These are phyloP conservation scores for Erithacus rubecula DNA, from an alignment of 2,797 vertebrate genomes.

Conservation along the genomic window DNA sequence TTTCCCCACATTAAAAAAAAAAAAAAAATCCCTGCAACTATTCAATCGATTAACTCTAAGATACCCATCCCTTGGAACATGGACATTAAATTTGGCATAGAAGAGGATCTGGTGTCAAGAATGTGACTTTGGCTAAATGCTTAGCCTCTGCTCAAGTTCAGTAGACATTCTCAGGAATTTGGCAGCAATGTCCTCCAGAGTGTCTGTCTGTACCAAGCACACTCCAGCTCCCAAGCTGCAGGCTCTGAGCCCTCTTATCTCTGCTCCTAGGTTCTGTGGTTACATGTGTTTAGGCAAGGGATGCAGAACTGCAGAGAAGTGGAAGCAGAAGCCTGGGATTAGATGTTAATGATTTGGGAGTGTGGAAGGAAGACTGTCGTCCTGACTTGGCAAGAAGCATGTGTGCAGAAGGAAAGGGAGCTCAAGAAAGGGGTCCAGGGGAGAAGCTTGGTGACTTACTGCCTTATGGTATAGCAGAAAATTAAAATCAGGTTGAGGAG, in stretches of 20 bases:
- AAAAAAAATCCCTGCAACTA: neutral
- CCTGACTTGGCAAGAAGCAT: neutral
- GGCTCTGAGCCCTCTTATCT: neutral
- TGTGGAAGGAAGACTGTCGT: neutral
- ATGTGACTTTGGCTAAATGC: neutral
- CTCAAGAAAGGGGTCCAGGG: neutral
- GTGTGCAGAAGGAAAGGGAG: neutral
- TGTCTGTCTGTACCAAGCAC: neutral
- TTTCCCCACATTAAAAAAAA: neutral
- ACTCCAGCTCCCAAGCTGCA: neutral
- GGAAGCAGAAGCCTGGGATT: neutral
- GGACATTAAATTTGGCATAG: neutral
- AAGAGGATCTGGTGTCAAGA: neutral
- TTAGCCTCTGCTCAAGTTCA: neutral
- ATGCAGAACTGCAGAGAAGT: neutral
- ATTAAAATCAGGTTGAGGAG: neutral
- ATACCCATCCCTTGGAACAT: neutral
- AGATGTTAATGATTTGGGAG: neutral
- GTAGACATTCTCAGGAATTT: neutral
- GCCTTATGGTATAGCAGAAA: neutral
- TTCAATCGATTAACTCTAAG: neutral
- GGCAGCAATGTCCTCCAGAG: neutral
- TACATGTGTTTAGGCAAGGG: neutral
- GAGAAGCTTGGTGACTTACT: neutral
- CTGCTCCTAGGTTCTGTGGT: neutral